These are phyloP conservation scores for Nycticryphes semicollaris DNA, from an alignment of 2,113 vertebrate species.

Conservation along the genomic window DNA sequence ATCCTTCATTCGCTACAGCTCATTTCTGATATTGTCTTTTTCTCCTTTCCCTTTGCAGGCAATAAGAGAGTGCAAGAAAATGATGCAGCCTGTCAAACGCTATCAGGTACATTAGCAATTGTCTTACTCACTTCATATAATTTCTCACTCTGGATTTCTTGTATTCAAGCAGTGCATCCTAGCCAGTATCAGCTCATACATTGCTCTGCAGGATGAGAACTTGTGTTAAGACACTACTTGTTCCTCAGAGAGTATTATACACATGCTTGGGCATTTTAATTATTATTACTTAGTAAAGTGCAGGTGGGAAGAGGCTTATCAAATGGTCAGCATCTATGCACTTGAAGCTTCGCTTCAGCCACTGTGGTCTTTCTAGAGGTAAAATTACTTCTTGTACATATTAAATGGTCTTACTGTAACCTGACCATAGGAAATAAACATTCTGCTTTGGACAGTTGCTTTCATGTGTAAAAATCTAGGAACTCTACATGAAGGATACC, in stretches of 20 bases:
- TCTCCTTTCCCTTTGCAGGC: not conserved
- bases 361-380: not conserved
- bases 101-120: not conserved
- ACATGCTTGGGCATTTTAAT: not conserved
- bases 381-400: not conserved
- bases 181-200: not conserved
- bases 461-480: not conserved
- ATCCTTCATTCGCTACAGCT: not conserved
- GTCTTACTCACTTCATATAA: rapidly evolving
- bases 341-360: not conserved
- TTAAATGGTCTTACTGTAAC: not conserved
- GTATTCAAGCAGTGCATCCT: not conserved
- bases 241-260: not conserved
- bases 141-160: not conserved
- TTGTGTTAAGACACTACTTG: not conserved
- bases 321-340: not conserved
- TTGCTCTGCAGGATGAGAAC: not conserved
- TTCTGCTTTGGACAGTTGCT: not conserved
- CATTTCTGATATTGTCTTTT: not conserved
- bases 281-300: not conserved
- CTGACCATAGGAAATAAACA: not conserved
- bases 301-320: not conserved
- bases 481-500: not conserved
- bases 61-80: not conserved
- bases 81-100: rapidly evolving